Conservation (phyloP, 2,797 vertebrate genomes). For the Arrhamphus sclerolepis region DNA sequence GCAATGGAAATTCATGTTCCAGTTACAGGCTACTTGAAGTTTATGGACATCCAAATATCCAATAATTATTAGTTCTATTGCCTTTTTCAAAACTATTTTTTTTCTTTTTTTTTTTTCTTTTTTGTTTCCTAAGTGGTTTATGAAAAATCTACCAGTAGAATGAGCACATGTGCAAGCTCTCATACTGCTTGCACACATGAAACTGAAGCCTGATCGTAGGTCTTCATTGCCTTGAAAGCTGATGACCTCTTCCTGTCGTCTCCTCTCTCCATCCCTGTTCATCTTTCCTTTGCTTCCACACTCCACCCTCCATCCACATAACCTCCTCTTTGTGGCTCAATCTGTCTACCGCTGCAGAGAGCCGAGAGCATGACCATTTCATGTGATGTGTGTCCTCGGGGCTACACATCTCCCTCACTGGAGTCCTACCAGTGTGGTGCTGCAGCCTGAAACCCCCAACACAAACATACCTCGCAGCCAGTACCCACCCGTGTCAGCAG, state of each 20-base stretch:
- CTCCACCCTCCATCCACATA: background rate
- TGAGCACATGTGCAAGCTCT: too few species aligned
- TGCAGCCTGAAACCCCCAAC: slow-evolving; percentile 12
- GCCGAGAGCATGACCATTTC: slow-evolving; percentile 37
- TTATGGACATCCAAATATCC: too few species aligned
- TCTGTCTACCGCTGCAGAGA: slow-evolving; percentile 25
- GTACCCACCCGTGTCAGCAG: background rate
- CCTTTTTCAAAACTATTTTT: too few species aligned
- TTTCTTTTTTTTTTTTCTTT: too few species aligned
- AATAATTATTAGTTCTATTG: too few species aligned
- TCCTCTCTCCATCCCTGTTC: slow-evolving; percentile 21
- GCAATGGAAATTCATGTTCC: too few species aligned
- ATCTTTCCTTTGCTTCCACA: background rate
- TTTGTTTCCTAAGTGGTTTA: too few species aligned
- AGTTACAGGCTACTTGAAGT: too few species aligned
- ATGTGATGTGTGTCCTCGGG: slow-evolving; percentile 24
- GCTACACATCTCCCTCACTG: slow-evolving; percentile 15
- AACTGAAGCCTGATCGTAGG: slow-evolving; percentile 6
- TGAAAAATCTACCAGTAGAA: too few species aligned
- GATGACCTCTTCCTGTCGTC: slow-evolving; percentile 31
- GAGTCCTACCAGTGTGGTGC: slow-evolving; percentile 13
- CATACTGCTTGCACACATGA: background rate
- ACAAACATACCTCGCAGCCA: slow-evolving; percentile 20
- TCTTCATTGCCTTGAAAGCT: slow-evolving; percentile 39
- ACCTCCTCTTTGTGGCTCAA: slow-evolving; percentile 7